Conservation (phyloP, 2,113 vertebrate species). For the Atherinomorus stipes region DNA sequence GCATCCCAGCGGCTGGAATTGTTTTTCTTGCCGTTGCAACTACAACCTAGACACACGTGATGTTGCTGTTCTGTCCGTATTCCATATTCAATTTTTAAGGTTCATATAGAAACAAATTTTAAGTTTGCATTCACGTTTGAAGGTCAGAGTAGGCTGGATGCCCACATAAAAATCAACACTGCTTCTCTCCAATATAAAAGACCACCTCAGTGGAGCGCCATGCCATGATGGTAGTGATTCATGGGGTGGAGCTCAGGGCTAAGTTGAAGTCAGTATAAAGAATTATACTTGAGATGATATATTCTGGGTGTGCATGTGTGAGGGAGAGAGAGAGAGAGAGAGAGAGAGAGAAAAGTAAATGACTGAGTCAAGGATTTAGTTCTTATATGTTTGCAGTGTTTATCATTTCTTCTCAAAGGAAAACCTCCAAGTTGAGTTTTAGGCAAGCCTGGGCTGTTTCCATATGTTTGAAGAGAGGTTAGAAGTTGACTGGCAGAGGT, state of each 20-base stretch:
- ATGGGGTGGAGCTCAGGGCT: conserved; percentile 39
- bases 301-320: conserved; percentile 29
- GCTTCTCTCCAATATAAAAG: conserved; percentile 26
- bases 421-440: conserved; percentile 15
- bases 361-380: conserved; percentile 29
- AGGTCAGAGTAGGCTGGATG: conserved; percentile 55
- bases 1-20: no score
- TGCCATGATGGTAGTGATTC: conserved; percentile 47
- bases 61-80: no score
- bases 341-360: not conserved
- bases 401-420: conserved; percentile 26
- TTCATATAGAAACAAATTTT: conserved; percentile 33
- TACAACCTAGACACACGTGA: no score
- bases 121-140: conserved; percentile 48
- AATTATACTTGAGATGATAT: conserved; percentile 55
- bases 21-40: no score
- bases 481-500: conserved; percentile 80
- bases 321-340: conserved; percentile 19
- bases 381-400: conserved; percentile 24
- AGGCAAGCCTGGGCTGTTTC: conserved; percentile 44
- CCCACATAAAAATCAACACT: conserved; percentile 57
- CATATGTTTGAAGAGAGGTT: conserved; percentile 72
- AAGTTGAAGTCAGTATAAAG: conserved; percentile 56
- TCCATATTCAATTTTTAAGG: no score
- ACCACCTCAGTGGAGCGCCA: conserved; percentile 56